Conservation (phyloP, 2,888 invertebrate species). For the Pelosia muscerda region DNA sequence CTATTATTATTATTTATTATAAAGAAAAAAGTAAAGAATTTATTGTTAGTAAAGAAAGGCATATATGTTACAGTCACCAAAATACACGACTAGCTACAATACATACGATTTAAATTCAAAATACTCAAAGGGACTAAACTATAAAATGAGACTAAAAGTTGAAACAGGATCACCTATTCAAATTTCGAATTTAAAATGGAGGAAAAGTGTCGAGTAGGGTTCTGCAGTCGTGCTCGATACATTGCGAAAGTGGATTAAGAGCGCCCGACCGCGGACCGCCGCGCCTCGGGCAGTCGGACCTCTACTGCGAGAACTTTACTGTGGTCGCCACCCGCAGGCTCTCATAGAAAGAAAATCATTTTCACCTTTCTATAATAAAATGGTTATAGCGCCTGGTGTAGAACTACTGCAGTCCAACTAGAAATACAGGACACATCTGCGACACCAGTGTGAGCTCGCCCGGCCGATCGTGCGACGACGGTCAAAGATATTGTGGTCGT, state of each 20-base stretch:
- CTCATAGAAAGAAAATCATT: constrained; percentile 54
- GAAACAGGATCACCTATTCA: constrained; percentile 80
- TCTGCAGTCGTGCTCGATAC: constrained; percentile 41
- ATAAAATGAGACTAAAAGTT: constrained; percentile 79
- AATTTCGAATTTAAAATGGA: constrained; percentile 83
- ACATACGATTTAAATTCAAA: neutral
- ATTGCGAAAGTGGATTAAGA: constrained; percentile 76
- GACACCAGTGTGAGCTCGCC: too few species aligned
- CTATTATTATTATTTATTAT: too few species aligned
- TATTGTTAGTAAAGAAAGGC: neutral
- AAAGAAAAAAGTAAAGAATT: too few species aligned
- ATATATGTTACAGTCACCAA: neutral
- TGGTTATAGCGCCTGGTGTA: too few species aligned
- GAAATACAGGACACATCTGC: too few species aligned
- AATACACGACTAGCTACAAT: neutral
- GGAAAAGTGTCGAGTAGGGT: constrained; percentile 71
- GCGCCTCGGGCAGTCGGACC: constrained; percentile 65
- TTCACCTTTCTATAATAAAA: constrained; percentile 10
- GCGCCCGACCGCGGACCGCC: constrained; percentile 68
- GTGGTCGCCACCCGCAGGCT: constrained; percentile 50
- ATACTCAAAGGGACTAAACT: constrained; percentile 53
- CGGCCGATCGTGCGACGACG: too few species aligned
- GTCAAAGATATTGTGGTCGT: too few species aligned
- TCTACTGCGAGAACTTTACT: constrained; percentile 56
- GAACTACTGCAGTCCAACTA: too few species aligned